Base-by-base conservation (phyloP, 92 coral and sea anemone genomes). In the Siderastrea siderea region DNA sequence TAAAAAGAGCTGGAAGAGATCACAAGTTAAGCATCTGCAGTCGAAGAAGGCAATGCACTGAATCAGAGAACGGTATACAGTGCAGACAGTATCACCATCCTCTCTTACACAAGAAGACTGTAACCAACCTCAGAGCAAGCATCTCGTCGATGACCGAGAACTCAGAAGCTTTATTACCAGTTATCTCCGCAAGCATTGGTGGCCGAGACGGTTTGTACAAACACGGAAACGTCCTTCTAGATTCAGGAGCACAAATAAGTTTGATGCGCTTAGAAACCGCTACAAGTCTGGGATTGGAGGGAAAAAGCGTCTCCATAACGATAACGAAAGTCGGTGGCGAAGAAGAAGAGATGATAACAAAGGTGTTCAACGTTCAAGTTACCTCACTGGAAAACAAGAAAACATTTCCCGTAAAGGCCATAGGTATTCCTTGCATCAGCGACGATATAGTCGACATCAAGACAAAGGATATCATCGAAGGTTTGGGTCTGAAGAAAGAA, bases 191-290 rank as follows among this genome's bases (percentile, higher is more conserved):
- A 64, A 76, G 59, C 38, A 57, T 66, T 15, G 11, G 14, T 14
- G 79, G 78, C 17, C 15, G 89, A n/a, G 26, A 65, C 11, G 77
- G 87, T 13, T 47, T 76, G 19, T 26, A 65, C 43, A 72, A 66
- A 6, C 10, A 48, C 54, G 94, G 81, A 60, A 87, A 71, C 57
- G 38, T 91, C 0, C 82, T 87, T 12, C 78, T 82, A 6, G 89
- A 91, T 59, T 82, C 91, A 13, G 94, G 94, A 63, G 88, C 91
- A 2, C 91, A 91, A 57, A 55, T 86, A 10, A 86, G 94, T 48
- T 75, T 91, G 14, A 86, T 87, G 16, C 86, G 78, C 43, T 53
- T 54, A 14, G 89, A 92, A 50, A 88, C 92, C 6, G 94, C 92
- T 14, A 88, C 77, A 48, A 79, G 69, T 53, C 85, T 88, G 9